Evolutionary conservation across 2,797 vertebrate genomes (phyloP).

Genomic region (Paguma larvata): DNA sequence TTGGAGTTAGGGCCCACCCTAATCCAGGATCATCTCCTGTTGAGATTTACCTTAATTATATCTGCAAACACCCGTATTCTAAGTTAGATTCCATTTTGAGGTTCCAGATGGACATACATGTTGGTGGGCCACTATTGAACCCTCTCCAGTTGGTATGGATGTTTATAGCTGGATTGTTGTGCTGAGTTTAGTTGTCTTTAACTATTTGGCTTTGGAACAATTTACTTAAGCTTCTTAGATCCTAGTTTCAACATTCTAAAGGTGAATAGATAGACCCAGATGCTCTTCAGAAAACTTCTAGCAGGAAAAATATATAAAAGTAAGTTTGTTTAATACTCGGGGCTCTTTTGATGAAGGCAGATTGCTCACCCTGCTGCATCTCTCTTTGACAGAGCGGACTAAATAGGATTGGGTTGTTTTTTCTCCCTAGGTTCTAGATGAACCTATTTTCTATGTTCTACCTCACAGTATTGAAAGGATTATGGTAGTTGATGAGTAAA

Average conservation of each 20-base stretch:
- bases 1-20: background rate
- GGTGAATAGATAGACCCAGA: background rate
- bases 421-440: background rate
- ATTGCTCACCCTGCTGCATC: background rate
- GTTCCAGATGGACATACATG: background rate
- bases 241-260: conserved; percentile 13
- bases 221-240: background rate
- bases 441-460: background rate
- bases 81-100: background rate
- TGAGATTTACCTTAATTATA: background rate
- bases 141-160: background rate
- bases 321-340: background rate
- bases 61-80: background rate
- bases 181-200: background rate
- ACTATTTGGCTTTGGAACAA: background rate
- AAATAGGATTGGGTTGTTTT: background rate
- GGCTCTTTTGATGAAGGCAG: conserved; percentile 3
- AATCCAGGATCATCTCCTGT: background rate
- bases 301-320: background rate
- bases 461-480: background rate
- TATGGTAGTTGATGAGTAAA: background rate
- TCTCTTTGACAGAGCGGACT: background rate
- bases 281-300: background rate
- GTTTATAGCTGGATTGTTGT: conserved; percentile 15
- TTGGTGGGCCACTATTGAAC: background rate